Base-by-base conservation (phyloP, 2,888 invertebrate genomes). In the Chironomus tentans region DNA sequence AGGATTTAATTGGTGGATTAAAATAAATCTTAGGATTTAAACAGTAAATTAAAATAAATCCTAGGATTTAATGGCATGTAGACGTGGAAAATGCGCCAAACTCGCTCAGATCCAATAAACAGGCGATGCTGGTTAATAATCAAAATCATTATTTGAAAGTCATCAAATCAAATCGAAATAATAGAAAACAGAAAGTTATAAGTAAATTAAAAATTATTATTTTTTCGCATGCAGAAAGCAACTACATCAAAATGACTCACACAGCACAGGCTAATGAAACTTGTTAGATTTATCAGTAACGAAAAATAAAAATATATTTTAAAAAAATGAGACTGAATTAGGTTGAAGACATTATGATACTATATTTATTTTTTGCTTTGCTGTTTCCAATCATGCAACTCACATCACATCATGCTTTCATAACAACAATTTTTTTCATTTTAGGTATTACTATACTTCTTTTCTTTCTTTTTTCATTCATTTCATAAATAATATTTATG, bases 391-490 rank as follows among this genome's bases (percentile, higher is more conserved):
- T 56, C 56, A 56, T 56, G 56, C 56, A 56, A 56, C 18, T 15
- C 50, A 56, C 21, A 65, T 65, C 22, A 65, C 65, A 65, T 65
- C 65, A 65, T 65, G 65, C 65, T 65, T 65, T 65, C 65, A 21
- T 24, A 65, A 65, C 24, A 65, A 24, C 15, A 56, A 56, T 18
- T 56, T 38, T 38, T 38, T 38, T 38, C 5, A 6, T 50, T 2
- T 56, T 5, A n/a, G 2, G n/a, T n/a, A n/a, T n/a, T 10, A 10
- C 15, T 38, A 56, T 18, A 13, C 56, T 15, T n/a, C 56, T 15
- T 18, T 56, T n/a, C 56, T 56, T 56, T 56, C 56, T n/a, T 15
- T 15, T 15, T 18, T 15, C 56, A 56, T 56, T n/a, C 56, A 56
- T 15, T 56, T 56, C 18, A n/a, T 56, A 38, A 38, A 38, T 10